A percentile compares a stretch with the other conserved stretches of the same genome.
These are phyloP conservation scores for Himalopsyche anomala DNA, from an alignment of 2,888 invertebrate genomes.

Conservation along the genomic window DNA sequence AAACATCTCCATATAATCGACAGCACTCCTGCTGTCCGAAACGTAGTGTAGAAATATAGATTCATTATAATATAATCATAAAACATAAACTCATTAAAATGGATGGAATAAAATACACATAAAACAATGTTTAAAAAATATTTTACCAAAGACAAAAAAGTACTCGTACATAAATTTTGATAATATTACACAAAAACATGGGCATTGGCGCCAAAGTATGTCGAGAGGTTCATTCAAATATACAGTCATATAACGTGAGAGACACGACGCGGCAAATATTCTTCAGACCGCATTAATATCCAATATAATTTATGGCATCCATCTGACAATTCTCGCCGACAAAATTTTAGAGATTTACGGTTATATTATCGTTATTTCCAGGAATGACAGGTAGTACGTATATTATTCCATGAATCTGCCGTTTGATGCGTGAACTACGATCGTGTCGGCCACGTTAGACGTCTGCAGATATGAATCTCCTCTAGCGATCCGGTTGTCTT, in stretches of 20 bases:
- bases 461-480: no score
- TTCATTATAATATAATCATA: slow-evolving; percentile 47
- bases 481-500: neutral
- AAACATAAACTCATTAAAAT: slow-evolving; percentile 66
- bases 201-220: neutral
- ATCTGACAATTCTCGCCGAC: no score
- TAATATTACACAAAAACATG: slow-evolving; percentile 63
- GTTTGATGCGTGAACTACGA: no score
- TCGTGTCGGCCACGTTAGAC: no score
- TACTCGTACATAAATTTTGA: slow-evolving; percentile 68
- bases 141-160: slow-evolving; percentile 66
- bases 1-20: neutral
- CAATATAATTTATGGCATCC: no score
- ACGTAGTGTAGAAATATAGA: slow-evolving; percentile 68
- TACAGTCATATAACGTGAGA: no score
- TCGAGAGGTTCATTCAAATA: neutral
- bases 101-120: slow-evolving; percentile 66
- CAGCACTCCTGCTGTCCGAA: slow-evolving; percentile 70
- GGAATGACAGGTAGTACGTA: no score
- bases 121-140: slow-evolving; percentile 46
- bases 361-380: no score
- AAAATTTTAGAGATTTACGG: no score
- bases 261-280: no score
- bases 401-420: no score
- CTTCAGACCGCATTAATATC: no score